Conservation (phyloP, 2,888 invertebrate species). For the Drosophila ochracea region DNA sequence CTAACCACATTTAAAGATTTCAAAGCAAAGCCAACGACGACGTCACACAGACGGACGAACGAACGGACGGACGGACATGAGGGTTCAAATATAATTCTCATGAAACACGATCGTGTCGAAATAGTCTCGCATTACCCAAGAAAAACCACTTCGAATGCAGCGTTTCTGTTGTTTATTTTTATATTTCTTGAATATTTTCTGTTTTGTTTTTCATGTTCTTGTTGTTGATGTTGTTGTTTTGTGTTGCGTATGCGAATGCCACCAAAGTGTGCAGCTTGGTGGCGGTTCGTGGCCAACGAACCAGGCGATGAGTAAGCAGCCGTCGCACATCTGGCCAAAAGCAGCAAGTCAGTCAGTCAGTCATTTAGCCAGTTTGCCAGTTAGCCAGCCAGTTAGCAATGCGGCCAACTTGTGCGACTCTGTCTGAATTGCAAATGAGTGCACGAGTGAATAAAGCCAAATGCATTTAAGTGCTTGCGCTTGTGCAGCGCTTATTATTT, state of each 20-base stretch:
- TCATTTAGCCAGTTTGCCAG: conserved; percentile 23
- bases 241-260: conserved; percentile 16
- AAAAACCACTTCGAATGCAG: conserved; percentile 54
- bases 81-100: conserved; percentile 58
- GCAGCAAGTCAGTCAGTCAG: conserved; percentile 7
- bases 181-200: conserved; percentile 7
- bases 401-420: conserved; percentile 69
- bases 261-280: conserved; percentile 26
- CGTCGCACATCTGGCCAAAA: conserved; percentile 17
- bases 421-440: conserved; percentile 71
- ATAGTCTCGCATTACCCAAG: conserved; percentile 71
- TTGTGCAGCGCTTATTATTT: conserved; percentile 12
- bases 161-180: conserved; percentile 23
- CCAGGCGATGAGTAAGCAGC: conserved; percentile 70
- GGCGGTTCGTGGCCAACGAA: conserved; percentile 66
- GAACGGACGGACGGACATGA: neutral
- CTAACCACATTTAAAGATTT: conserved; percentile 73
- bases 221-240: neutral
- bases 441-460: conserved; percentile 56
- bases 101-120: conserved; percentile 74
- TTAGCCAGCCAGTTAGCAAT: conserved; percentile 48
- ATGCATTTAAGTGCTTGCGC: conserved; percentile 43
- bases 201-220: conserved; percentile 7
- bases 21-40: conserved; percentile 41
- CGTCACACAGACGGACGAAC: conserved; percentile 21